These are phyloP conservation scores for Pseudococcus viburni DNA, from an alignment of 2,888 invertebrate genomes.

Conservation along the genomic window DNA sequence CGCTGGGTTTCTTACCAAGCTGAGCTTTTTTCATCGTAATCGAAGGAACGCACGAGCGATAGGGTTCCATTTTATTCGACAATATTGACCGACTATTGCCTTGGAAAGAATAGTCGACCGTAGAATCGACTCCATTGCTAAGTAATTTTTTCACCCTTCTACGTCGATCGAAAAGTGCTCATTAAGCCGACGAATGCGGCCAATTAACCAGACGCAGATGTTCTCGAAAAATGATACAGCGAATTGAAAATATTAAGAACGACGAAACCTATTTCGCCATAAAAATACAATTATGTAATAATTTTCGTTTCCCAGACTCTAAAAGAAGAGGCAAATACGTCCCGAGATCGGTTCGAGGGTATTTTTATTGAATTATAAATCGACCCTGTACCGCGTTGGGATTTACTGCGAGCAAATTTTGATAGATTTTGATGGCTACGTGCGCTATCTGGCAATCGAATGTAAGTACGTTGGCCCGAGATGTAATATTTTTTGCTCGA, in stretches of 20 bases:
- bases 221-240: too few species aligned
- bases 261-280: neutral
- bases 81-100: conserved; percentile 22
- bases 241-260: too few species aligned
- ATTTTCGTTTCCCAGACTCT: neutral
- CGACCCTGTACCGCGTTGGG: neutral
- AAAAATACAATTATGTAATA: conserved; percentile 10
- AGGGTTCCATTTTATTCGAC: conserved; percentile 22
- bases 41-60: conserved; percentile 15
- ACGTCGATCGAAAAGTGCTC: too few species aligned
- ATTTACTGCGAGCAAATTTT: conserved; percentile 5
- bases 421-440: conserved; percentile 15
- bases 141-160: conserved; percentile 6
- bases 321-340: neutral
- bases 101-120: neutral
- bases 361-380: conserved; percentile 33
- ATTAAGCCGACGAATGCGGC: neutral
- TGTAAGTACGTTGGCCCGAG: neutral
- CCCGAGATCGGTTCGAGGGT: neutral
- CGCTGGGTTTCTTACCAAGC: neutral
- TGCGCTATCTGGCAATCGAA: neutral
- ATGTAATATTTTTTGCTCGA: neutral
- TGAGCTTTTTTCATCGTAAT: conserved; percentile 7
- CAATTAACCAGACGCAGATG: neutral
- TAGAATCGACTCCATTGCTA: neutral